Percentiles rank a stretch among this genome's conserved stretches.
These are phyloP conservation scores for Cistogaster globosa DNA, from an alignment of 2,888 invertebrate species.

Conservation along the genomic window DNA sequence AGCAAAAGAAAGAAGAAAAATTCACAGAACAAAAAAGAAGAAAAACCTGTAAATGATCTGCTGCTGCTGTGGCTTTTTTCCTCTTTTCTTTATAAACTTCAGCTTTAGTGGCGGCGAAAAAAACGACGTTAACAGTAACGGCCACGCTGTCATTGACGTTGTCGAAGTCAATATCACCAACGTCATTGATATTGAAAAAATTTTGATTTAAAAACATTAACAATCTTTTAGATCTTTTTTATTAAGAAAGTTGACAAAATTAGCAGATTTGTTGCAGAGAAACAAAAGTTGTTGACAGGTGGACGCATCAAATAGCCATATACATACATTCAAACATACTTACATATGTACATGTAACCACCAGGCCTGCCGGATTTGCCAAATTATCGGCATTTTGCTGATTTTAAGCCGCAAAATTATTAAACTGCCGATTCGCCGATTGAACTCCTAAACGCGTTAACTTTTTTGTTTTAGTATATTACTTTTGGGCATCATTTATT, in stretches of 20 bases:
- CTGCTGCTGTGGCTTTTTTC: constrained; percentile 30
- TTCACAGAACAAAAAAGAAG: constrained; percentile 10
- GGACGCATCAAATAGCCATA: no score
- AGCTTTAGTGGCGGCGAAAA: not conserved
- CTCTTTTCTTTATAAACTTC: constrained; percentile 25
- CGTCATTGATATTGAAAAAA: constrained; percentile 62
- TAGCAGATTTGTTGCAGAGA: not conserved
- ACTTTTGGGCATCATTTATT: no score
- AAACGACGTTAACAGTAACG: not conserved
- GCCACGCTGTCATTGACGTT: constrained; percentile 36
- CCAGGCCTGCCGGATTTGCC: no score
- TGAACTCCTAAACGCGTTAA: no score
- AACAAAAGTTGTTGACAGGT: not conserved
- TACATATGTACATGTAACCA: no score
- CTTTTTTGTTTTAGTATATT: no score
- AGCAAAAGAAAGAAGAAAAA: not conserved
- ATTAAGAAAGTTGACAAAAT: constrained; percentile 21
- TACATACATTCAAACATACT: no score
- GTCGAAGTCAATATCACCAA: constrained; percentile 53
- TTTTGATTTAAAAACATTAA: not conserved
- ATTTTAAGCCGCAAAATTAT: no score
- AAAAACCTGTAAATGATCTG: constrained; percentile 55
- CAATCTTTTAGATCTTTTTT: not conserved
- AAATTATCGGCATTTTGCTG: no score
- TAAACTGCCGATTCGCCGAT: no score